phyloP scores from a whole-genome alignment of 2,888 invertebrate species.

The Dicranocentrus wangi region DNA sequence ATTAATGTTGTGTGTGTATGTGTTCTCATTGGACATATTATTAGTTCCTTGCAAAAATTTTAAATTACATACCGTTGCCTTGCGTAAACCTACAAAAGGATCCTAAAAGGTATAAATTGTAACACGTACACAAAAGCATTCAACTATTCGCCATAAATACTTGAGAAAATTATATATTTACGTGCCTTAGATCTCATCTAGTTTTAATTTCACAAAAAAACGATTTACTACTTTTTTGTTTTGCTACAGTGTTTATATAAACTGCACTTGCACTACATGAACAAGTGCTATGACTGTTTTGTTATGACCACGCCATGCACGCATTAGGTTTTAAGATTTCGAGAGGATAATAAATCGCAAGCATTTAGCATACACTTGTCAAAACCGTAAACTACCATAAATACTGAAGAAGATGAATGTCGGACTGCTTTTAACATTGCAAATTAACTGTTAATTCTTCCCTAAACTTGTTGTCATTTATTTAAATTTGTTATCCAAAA shows the following conservation, averaged over 20 bases:
- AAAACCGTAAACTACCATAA: slow-evolving; percentile 17
- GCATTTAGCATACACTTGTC: slow-evolving; percentile 5
- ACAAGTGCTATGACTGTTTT: too few relatives aligned
- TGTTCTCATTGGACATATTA: too few relatives aligned
- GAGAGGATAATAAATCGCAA: slow-evolving; percentile 15
- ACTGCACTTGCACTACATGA: too few relatives aligned
- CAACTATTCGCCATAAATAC: background rate
- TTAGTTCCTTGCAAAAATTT: too few relatives aligned
- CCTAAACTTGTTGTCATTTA: slow-evolving; percentile 29
- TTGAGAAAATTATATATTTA: slow-evolving; percentile 25
- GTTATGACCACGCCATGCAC: too few relatives aligned
- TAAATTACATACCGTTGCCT: too few relatives aligned
- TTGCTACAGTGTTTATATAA: too few relatives aligned
- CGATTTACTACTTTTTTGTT: slow-evolving; percentile 26
- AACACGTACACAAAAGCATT: slow-evolving; percentile 2
- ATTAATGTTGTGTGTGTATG: too few relatives aligned
- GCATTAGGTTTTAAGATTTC: too few relatives aligned
- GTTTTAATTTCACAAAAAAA: slow-evolving; percentile 46
- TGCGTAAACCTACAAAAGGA: background rate
- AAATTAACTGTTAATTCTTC: slow-evolving; percentile 40
- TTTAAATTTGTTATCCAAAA: slow-evolving; percentile 17
- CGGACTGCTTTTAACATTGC: slow-evolving; percentile 12
- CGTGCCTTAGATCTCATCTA: slow-evolving; percentile 55
- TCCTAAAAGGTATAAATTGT: slow-evolving; percentile 24
- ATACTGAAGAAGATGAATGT: slow-evolving; percentile 5